Base-by-base conservation (phyloP, 2,797 vertebrate genomes). In the Spea hammondii region DNA sequence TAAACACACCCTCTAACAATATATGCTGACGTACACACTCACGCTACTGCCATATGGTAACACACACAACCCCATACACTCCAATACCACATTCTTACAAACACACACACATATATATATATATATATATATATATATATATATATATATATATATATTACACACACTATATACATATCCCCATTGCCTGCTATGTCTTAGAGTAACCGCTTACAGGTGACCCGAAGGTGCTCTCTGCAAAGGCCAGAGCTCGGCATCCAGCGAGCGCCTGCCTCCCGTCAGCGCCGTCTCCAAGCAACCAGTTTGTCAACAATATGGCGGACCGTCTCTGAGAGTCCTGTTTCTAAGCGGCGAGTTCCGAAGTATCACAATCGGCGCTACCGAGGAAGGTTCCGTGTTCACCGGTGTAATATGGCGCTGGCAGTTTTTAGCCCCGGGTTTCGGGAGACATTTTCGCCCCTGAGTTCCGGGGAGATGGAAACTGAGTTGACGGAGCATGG, bases 241-340 rank as follows among this genome's bases (percentile, higher is more conserved):
- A 32, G 32, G 32, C 3, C 3, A 32, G 13, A 1, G n/a, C 72
- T 6, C 4, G 12, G 7, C 17, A 62, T 14, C 32, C 32, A 4
- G 14, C 51, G 74, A 67, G 3, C 62, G 60, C 13, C 0, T 5
- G n/a, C 59, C 6, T 11, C 14, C 0, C 4, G 3, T 1, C 11
- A 9, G 44, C 1, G 0, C 47, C 0, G 79, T 90, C 78, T 70
- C 90, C 84, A 1, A 84, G 82, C 79, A 85, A 92, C 91, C 0
- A 0, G 1, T 0, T 0, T 0, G 59, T 13, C 83, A 85, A 89
- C 85, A 91, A 87, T 55, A 90, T 90, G 90, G 86, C 85, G 83
- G 69, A 65, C 49, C 8, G 17, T 62, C 0, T 1, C 8, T 1
- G 7, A 4, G 70, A 45, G 0, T 0, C 2, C 7, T 0, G 7